Evolutionary conservation across 2,797 vertebrate genomes (phyloP).

Genomic region (Hippoglossus hippoglossus): DNA sequence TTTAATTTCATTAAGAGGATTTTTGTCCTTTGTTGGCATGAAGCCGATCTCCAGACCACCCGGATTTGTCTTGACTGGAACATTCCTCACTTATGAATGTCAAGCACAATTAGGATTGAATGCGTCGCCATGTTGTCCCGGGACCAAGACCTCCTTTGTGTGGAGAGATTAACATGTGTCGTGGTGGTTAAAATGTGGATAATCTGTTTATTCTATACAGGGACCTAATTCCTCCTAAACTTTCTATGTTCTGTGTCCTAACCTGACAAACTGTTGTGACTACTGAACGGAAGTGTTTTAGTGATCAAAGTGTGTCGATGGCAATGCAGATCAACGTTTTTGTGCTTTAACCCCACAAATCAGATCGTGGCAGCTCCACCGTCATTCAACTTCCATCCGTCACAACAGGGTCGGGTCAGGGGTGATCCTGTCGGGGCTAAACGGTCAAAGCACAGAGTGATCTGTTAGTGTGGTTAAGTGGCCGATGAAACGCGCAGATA

Average conservation of each 20-base stretch:
- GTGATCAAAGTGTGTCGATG: not conserved
- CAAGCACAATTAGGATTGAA: slow-evolving; percentile 50
- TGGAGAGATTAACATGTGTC: not conserved
- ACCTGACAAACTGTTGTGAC: slow-evolving; percentile 6
- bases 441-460: not conserved
- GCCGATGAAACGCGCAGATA: slow-evolving; percentile 3
- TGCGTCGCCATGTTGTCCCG: slow-evolving; percentile 6
- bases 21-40: slow-evolving; percentile 27
- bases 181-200: not conserved
- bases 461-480: not conserved
- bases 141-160: slow-evolving; percentile 12
- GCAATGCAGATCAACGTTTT: slow-evolving; percentile 30
- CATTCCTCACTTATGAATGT: slow-evolving; percentile 63
- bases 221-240: not conserved
- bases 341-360: slow-evolving; percentile 18
- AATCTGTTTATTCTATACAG: not conserved
- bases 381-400: slow-evolving; percentile 1
- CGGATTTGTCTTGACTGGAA: slow-evolving; percentile 53
- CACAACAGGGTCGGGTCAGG: slow-evolving; percentile 21
- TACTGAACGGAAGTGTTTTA: not conserved
- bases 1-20: slow-evolving; percentile 60
- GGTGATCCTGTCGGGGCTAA: not conserved
- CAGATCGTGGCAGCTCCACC: slow-evolving; percentile 7
- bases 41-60: slow-evolving; percentile 45
- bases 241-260: not conserved